Evolutionary conservation across 2,113 vertebrate species (phyloP).

Genomic region (Carollia perspicillata): DNA sequence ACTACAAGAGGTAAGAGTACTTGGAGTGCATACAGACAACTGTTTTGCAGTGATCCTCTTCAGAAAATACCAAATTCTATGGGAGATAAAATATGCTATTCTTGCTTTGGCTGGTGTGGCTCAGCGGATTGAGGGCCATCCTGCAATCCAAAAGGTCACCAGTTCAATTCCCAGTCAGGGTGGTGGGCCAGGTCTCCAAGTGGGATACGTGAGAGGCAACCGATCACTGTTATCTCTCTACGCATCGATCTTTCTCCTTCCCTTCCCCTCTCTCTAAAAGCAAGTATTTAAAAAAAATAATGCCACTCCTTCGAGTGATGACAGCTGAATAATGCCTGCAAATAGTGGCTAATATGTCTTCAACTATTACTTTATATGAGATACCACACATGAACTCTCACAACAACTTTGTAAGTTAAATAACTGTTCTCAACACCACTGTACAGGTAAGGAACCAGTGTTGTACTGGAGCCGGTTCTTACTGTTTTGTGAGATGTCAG

Average conservation of each 20-base stretch:
- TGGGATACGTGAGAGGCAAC: too few relatives aligned
- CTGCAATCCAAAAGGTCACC: too few relatives aligned
- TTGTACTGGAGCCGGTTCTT: neutral
- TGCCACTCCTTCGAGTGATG: neutral
- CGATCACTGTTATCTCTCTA: too few relatives aligned
- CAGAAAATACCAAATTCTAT: neutral
- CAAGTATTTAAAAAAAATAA: neutral
- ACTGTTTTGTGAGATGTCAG: neutral
- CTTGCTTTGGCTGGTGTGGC: too few relatives aligned
- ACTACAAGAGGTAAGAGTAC: neutral
- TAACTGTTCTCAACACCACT: neutral
- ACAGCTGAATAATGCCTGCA: neutral
- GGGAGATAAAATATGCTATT: neutral
- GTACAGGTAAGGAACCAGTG: neutral
- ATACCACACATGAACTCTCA: neutral
- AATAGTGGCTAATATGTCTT: neutral
- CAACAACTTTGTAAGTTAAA: neutral
- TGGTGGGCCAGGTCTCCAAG: too few relatives aligned
- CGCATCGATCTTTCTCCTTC: too few relatives aligned
- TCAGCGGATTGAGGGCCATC: too few relatives aligned
- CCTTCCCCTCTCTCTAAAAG: too few relatives aligned
- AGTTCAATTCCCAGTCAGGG: too few relatives aligned
- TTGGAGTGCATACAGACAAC: neutral
- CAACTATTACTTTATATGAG: neutral
- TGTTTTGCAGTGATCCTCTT: neutral